phyloP scores from a whole-genome alignment of 2,113 vertebrate species.

The zebrafish (Danio rerio) region DNA sequence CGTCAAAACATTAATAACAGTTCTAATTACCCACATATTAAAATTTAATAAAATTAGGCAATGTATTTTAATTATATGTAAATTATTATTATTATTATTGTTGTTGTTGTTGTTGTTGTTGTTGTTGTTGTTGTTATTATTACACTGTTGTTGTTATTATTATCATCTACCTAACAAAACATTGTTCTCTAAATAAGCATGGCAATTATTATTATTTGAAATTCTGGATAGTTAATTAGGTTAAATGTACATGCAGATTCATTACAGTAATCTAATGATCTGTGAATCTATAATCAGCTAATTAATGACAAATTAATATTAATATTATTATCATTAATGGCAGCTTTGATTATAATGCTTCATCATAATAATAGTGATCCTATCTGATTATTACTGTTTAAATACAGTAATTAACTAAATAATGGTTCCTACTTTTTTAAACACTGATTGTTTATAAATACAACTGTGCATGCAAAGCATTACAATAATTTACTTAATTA shows the following conservation, averaged over 20 bases:
- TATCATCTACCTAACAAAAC: not conserved
- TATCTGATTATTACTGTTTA: too few species aligned
- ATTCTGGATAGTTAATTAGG: not conserved
- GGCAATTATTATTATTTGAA: not conserved
- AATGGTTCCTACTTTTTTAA: too few species aligned
- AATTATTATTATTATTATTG: not conserved
- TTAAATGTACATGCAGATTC: not conserved
- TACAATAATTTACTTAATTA: too few species aligned
- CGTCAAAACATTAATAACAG: not conserved
- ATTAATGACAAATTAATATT: constrained; percentile 7
- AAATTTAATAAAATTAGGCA: too few species aligned
- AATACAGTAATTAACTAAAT: too few species aligned
- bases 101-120: not conserved
- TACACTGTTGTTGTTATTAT: not conserved
- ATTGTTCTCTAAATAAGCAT: not conserved
- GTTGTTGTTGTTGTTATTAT: not conserved
- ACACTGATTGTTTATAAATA: too few species aligned
- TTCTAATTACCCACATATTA: too few species aligned
- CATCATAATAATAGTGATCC: too few species aligned
- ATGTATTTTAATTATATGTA: too few species aligned
- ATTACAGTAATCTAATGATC: constrained; percentile 19
- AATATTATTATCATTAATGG: too few species aligned
- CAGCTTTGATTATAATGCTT: too few species aligned
- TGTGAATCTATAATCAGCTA: constrained; percentile 44
- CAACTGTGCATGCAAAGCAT: too few species aligned